phyloP scores from a whole-genome alignment of 1,140 invertebrate genomes.

The Parapsyche elsis region DNA sequence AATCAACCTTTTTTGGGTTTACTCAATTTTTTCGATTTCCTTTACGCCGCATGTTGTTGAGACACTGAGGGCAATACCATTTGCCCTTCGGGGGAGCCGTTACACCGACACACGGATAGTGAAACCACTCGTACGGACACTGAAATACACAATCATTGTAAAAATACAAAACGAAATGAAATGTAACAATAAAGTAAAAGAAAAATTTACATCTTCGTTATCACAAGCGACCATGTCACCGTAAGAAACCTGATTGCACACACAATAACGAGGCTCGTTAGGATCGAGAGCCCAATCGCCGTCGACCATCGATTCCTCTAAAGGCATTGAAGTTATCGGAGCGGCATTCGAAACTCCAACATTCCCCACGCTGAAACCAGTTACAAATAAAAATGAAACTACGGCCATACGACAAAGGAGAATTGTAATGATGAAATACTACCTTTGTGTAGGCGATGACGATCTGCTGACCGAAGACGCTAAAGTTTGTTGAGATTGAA shows the following conservation, averaged over 20 bases:
- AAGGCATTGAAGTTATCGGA: slow-evolving; percentile 57
- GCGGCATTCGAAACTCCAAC: slow-evolving; percentile 52
- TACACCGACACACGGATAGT: slow-evolving; percentile 97
- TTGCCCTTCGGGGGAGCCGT: slow-evolving; percentile 96
- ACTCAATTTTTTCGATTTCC: slow-evolving; percentile 78
- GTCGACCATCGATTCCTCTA: slow-evolving; percentile 67
- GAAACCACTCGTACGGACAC: slow-evolving; percentile 99
- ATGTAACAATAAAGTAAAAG: neutral
- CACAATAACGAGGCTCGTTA: slow-evolving; percentile 95
- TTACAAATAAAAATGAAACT: neutral
- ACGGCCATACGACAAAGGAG: neutral
- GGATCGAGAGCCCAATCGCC: slow-evolving; percentile 89
- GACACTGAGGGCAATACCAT: slow-evolving; percentile 98
- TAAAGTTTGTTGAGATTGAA: slow-evolving; percentile 51
- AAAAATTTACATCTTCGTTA: slow-evolving; percentile 85
- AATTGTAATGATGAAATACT: slow-evolving; percentile 12
- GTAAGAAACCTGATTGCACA: slow-evolving; percentile 98
- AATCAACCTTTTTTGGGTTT: slow-evolving; percentile 34
- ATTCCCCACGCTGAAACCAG: slow-evolving; percentile 50
- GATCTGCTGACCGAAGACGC: slow-evolving; percentile 53
- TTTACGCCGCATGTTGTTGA: slow-evolving; percentile 88
- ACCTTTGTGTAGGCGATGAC: slow-evolving; percentile 54
- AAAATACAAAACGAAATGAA: neutral
- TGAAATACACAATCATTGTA: slow-evolving; percentile 69
- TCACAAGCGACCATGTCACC: slow-evolving; percentile 99